These are phyloP conservation scores for Tanytarsus gracilentus DNA, from an alignment of 2,888 invertebrate species.

Conservation along the genomic window DNA sequence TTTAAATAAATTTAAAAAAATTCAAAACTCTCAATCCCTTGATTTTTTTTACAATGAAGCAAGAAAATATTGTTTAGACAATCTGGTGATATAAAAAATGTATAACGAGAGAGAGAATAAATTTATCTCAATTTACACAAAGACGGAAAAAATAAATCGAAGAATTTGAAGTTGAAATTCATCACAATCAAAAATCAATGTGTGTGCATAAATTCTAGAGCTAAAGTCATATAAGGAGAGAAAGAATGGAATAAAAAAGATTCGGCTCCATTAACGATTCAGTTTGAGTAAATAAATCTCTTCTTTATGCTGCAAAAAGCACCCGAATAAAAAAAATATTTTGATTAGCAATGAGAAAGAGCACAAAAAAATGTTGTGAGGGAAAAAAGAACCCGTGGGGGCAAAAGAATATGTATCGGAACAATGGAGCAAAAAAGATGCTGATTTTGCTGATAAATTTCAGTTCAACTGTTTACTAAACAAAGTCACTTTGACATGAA, in stretches of 20 bases:
- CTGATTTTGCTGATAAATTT: constrained; percentile 16
- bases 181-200: not conserved
- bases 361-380: not conserved
- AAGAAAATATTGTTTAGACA: constrained; percentile 1
- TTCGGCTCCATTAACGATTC: constrained; percentile 13
- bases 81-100: not conserved
- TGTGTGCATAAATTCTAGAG: too few relatives aligned
- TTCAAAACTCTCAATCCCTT: too few relatives aligned
- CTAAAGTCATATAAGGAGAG: not conserved
- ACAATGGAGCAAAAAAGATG: not conserved
- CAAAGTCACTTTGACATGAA: constrained; percentile 9
- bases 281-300: constrained; percentile 10
- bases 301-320: not conserved
- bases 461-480: constrained; percentile 4
- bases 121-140: not conserved
- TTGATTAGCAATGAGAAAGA: constrained; percentile 8
- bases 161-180: not conserved
- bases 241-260: not conserved
- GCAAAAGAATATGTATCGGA: not conserved
- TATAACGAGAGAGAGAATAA: not conserved
- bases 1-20: too few relatives aligned
- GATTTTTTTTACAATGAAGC: too few relatives aligned
- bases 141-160: not conserved
- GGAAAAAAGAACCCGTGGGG: not conserved
- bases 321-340: not conserved